Evolutionary conservation across 2,113 vertebrate species (phyloP), one percentile per base, ranked within the genome.

Genomic region (Peucedramus taeniatus): DNA sequence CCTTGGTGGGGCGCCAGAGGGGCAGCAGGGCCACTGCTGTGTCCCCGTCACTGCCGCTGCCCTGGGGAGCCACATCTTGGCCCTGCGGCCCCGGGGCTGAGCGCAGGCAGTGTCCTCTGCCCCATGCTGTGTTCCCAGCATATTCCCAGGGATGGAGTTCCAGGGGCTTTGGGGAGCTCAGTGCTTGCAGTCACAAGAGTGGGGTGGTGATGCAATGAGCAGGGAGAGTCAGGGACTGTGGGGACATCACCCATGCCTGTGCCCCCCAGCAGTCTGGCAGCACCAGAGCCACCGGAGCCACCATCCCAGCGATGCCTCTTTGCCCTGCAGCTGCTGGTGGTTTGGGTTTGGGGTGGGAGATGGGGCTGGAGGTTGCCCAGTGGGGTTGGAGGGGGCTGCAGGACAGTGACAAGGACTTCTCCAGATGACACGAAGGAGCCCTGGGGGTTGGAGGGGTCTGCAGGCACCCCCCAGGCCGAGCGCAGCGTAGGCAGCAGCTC

Each of bases 401-500:
- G 27, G 44, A 53, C 4, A 16, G 35, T 79, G 85, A 63, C 42
- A 42, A 37, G 30, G 56, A 63, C 15, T 64, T 16, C 23, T 37
- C 18, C 0, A 14, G 40, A 50, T 77, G 80, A 50, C 18, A 17
- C 0, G 1, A 35, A 60, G 51, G 70, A 15, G 1, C 1, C 2
- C 8, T 13, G 77, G 0, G 5, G 23, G 53, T 75, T 27, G 1
- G 2, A 4, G 33, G 21, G 27, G 66, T 81, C 75, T 79, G 44
- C 79, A 30, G 14, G 14, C 33, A 17, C 28, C 47, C 71, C 33
- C 59, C 10, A 2, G 72, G 4, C 47, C 21, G 12, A 18, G 47
- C 17, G 0, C 51, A 39, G 2, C 1, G 3, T 1, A 56, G 83
- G n/a, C 89, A 83, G 15, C 28, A 3, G 76, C 89, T 42, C 7